Evolutionary conservation across 2,888 invertebrate species (phyloP), one percentile per base, ranked within the genome.

Genomic region (Spodoptera exigua): DNA sequence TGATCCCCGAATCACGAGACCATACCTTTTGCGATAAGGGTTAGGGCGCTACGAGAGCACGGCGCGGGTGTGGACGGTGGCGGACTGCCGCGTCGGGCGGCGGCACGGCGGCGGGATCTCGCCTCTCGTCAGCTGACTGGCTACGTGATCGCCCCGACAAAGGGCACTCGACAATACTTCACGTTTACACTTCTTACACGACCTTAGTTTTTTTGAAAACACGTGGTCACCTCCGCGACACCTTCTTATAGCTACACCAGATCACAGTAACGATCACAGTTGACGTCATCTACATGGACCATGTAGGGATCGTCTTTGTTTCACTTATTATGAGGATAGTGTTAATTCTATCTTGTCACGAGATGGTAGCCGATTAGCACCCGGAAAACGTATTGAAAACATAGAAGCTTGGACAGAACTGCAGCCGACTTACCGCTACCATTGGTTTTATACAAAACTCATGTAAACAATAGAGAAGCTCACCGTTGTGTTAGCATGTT

Each of bases 11-110:
- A 86, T 89, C 89, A 89, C 88, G 87, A 87, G 87, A 80, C 70
- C 84, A 84, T 84, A 76, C 79, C 78, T 83, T 72, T 70, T 71
- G 79, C 87, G 91, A 90, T 89, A 89, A 84, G 87, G 85, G 86
- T 88, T 84, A 85, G 85, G 83, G 79, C 73, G 75, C 83, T 85
- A 87, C 81, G 85, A 81, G 83, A 82, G 74, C 72, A 74, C 68
- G 70, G 74, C 82, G 74, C 80, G 79, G 74, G 71, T 79, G 78
- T 70, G 71, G 67, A 61, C 76, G 77, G 72, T 78, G 79, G 70
- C 82, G 58, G 70, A 83, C 86, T 86, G 88, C 80, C 86, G 86
- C 83, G 78, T 65, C 78, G 74, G 67, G 86, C 83, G 78, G 66
- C 78, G 74, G 67, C 73, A 54, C 54, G 74, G 65, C 69, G 69